Base-by-base conservation (phyloP, 2,113 vertebrate genomes). In the Datnioides undecimradiatus region DNA sequence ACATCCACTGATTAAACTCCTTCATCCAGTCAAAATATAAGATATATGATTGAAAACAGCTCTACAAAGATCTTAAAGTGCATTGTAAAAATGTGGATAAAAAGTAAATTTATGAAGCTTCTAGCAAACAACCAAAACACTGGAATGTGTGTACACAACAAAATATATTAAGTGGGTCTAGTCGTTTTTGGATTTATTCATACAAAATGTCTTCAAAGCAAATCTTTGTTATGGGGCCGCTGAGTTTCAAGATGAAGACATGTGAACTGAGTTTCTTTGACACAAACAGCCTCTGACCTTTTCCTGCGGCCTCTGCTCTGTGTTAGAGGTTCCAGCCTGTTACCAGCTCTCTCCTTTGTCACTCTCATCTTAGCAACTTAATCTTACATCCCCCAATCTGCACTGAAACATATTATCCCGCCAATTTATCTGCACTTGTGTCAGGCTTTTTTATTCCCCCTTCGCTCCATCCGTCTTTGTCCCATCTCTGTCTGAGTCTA, bases 211-310 rank as follows among this genome's bases (percentile, higher is more conserved):
- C 43, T 25, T 75, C 10, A 43, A 54, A 34, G 13, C 33, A 64
- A n/a, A 43, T 43, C 11, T 54, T 3, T n/a, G 6, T 38, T 60
- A 7, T 23, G 16, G 6, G 9, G 16, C 25, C 21, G 38, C 16
- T 16, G 27, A 43, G 31, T 19, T 58, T 66, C 48, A 25, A 73
- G 31, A 55, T 34, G 14, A 23, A 51, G n/a, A 23, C 38, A 64
- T 51, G 10, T 25, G 65, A 65, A 55, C 11, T 52, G 23, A 65
- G 68, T 71, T 49, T 59, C 25, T 38, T 41, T 58, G 48, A 25
- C 55, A 68, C 45, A 78, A 45, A 65, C 31, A 64, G 19, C 51
- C 19, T 45, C 41, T 69, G 70, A 79, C 71, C 43, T 75, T 74
- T 74, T 45, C 71, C 62, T 40, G 17, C 31, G 33, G 25, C 3